Evolutionary conservation across 2,888 invertebrate species (phyloP), one percentile per base, ranked within the genome.

Genomic region (Nematopogon swammerdamellus): DNA sequence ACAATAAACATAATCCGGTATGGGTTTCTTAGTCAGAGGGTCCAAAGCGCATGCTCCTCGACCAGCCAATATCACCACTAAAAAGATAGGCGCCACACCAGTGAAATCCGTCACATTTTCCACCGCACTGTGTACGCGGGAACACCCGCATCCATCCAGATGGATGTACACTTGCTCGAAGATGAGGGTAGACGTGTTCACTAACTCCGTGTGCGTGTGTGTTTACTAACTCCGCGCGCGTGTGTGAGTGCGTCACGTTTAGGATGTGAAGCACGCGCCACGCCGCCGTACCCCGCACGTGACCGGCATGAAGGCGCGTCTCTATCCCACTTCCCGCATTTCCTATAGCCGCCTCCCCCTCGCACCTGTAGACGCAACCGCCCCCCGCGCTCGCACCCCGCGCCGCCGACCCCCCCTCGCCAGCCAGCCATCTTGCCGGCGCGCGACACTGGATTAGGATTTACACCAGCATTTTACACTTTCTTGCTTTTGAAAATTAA

Each of bases 281-380:
- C 68, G n/a, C n/a, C n/a, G 74, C 73, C 72, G 72, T 66, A 70
- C 71, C 72, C 67, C 68, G 60, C 63, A 79, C 80, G 80, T 80
- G 80, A 80, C 79, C 65, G 65, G 79, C 79, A 80, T 80, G 67
- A 68, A 72, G 69, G 68, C 72, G 68, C 71, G 69, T 72, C 75
- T 73, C 68, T 72, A 73, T 72, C 72, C 72, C 73, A 74, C 64
- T 46, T 54, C 71, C 54, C 57, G 54, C 63, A 65, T 54, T 68
- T 18, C 43, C 43, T 5, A 3, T 18, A n/a, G 43, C 43, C 54
- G 53, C 62, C 60, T 67, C 68, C 63, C 73, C 57, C 67, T 72
- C 70, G 58, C 68, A 66, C 70, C 68, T 67, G n/a, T n/a, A n/a
- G n/a, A n/a, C n/a, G n/a, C n/a, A n/a, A n/a, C n/a, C n/a, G 67